Evolutionary conservation across 2,797 vertebrate species (phyloP).

Genomic region (Oreochromis grahami): DNA sequence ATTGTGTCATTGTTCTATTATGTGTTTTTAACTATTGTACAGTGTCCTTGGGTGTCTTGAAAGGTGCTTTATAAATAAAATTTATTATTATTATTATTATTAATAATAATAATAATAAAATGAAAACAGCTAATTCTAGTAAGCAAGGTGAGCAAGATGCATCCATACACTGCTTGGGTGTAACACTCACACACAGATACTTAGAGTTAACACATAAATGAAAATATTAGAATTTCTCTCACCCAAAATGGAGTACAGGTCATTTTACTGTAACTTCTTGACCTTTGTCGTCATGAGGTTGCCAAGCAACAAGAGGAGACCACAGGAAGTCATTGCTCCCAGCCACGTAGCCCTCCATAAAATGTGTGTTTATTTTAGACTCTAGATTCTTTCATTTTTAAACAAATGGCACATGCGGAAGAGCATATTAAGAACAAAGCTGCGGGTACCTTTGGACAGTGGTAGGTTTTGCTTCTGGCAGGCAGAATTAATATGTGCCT

Average conservation of each 20-base stretch:
- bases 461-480: not conserved
- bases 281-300: not conserved
- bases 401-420: not conserved
- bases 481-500: constrained; percentile 38
- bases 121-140: not conserved
- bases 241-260: not conserved
- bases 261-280: not conserved
- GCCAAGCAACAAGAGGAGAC: not conserved
- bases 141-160: not conserved
- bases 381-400: not conserved
- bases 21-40: too few relatives aligned
- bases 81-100: too few relatives aligned
- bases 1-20: too few relatives aligned
- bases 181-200: not conserved
- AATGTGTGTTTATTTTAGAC: not conserved
- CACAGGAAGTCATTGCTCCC: not conserved
- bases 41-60: too few relatives aligned
- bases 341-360: not conserved
- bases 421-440: not conserved
- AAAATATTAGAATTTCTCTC: not conserved
- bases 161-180: not conserved
- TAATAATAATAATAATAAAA: not conserved
- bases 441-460: not conserved
- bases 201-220: not conserved
- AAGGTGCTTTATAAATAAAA: too few relatives aligned